Evolutionary conservation across 2,797 vertebrate species (phyloP), one percentile per base, ranked within the genome.

Genomic region (Cryptoprocta ferox): DNA sequence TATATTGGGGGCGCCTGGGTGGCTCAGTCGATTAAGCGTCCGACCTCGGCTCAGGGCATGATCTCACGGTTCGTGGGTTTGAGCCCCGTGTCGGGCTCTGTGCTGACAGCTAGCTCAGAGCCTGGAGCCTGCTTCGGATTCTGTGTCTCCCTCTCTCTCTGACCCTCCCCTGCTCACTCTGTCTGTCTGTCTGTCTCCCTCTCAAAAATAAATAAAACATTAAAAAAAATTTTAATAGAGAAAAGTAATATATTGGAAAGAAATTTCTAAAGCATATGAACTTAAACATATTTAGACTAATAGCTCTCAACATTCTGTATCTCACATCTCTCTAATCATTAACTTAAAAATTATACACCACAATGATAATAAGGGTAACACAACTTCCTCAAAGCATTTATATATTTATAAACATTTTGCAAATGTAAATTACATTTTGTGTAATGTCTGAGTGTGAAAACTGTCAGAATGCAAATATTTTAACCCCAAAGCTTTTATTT

Each of bases 391-490:
- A 21, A 16, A 32, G 4, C 10, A 63, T n/a, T 91, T 42, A 80
- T 63, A 80, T 85, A 71, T 84, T 94, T 92, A 78, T 2, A 80
- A 76, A 92, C 2, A 92, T 93, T 89, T 28, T 94, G 26, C 79
- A 11, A 91, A 42, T 50, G 4, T 89, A 88, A 83, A 68, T 39
- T 81, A 37, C 9, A 81, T 39, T 68, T 82, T 65, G 4, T 50
- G 30, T 45, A 81, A 87, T 70, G 32, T 56, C 19, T 28, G 71
- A 89, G n/a, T 86, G 75, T 61, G 21, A 61, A 94, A 95, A 93
- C 39, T 89, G 65, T 24, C 37, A 94, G 26, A 86, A 93, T n/a
- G 19, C 59, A 97, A 91, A 81, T 73, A 61, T 91, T 83, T 90
- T 92, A 68, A 73, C 5, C 50, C 81, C 84, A 70, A 87, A 15